These are phyloP conservation scores for Cephus runcator DNA, from an alignment of 2,888 invertebrate species.

Conservation along the genomic window DNA sequence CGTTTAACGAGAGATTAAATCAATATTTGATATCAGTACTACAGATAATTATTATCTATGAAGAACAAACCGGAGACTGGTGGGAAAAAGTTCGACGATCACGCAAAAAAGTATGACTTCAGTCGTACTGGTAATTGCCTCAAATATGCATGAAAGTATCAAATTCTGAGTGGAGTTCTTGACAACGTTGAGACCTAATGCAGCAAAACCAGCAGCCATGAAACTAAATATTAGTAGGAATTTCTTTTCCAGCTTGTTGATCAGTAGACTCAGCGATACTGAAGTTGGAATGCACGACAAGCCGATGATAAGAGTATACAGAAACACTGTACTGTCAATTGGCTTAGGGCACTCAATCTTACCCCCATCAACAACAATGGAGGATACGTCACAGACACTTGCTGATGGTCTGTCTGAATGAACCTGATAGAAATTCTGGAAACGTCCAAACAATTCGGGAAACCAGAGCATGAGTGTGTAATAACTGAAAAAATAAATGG, in stretches of 20 bases:
- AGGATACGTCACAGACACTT: slow-evolving; percentile 80
- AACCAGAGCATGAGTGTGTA: slow-evolving; percentile 93
- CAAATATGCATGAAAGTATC: slow-evolving; percentile 80
- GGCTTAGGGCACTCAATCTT: not conserved
- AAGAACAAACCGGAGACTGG: slow-evolving; percentile 66
- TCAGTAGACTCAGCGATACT: slow-evolving; percentile 79
- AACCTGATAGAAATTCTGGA: slow-evolving; percentile 76
- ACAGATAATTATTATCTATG: not conserved
- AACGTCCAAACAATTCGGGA: slow-evolving; percentile 84
- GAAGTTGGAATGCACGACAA: slow-evolving; percentile 82
- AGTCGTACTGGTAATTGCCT: slow-evolving; percentile 80
- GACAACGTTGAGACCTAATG: not conserved
- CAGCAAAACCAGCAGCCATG: not conserved
- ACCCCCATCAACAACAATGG: slow-evolving; percentile 48
- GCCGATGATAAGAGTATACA: slow-evolving; percentile 81
- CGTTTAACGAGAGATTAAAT: not conserved
- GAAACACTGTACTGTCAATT: slow-evolving; percentile 70
- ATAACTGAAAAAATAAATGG: slow-evolving; percentile 64
- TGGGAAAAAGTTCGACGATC: slow-evolving; percentile 82
- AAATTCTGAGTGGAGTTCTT: slow-evolving; percentile 75
- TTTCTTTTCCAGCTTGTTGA: slow-evolving; percentile 82
- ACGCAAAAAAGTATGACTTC: slow-evolving; percentile 83
- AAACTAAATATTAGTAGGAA: slow-evolving; percentile 71
- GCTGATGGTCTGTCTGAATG: slow-evolving; percentile 74
- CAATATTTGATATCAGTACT: not conserved